Evolutionary conservation across 2,113 vertebrate species (phyloP), one percentile per base, ranked within the genome.

Genomic region (Scolopax mira): DNA sequence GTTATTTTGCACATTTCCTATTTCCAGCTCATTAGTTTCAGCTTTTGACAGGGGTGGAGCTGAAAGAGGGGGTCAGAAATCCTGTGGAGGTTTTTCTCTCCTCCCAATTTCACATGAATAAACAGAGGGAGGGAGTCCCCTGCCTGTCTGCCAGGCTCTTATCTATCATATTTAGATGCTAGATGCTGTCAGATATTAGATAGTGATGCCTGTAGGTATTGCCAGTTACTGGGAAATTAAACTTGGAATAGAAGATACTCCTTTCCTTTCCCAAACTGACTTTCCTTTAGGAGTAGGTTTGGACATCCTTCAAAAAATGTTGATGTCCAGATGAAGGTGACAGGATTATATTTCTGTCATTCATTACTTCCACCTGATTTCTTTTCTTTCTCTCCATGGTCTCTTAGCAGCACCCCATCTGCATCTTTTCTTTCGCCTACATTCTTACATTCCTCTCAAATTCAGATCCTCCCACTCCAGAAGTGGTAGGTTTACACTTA

Each of bases 141-240:
- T 96, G 95, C 74, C 95, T 96, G 92, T 96, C 93, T 95, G 54
- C 94, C 73, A 96, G 77, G 69, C 90, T 96, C 89, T 96, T 97
- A 95, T 97, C 95, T 95, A 97, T 97, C 94, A 96, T 97, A 95
- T 97, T 95, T 97, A 96, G 96, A 97, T 94, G 79, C 90, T 96
- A 90, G 88, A 93, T 93, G 79, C 95, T 96, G 94, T 95, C 96
- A 93, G 90, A 93, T 97, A 95, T 72, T 94, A 96, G 93, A 90
- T 94, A 95, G 77, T 3, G 21, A 94, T 90, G 93, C 79, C 94
- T 92, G 92, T 96, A 96, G 94, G 93, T 95, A 95, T 90, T 94
- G 72, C 92, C 83, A 82, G 93, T 95, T 95, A 94, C 92, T 79
- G 83, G 65, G 61, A 97, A 97, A 96, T 94, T 90, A 96, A 88